Evolutionary conservation across 53 echinoderm and acorn worm genomes (phyloP).

Genomic region (Patiria pectinifera): DNA sequence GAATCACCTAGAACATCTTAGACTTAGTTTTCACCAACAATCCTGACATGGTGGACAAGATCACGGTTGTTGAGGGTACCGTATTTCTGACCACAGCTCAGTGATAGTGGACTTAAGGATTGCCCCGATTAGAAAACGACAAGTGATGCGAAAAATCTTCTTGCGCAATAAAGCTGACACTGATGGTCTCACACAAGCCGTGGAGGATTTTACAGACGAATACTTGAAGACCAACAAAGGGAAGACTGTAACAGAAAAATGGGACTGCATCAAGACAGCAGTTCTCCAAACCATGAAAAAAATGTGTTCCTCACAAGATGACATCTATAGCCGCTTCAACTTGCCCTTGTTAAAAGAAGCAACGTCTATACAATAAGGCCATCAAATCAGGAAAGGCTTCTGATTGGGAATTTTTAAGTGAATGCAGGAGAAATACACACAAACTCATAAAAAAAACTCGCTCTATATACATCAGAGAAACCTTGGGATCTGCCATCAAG

Average conservation of each 20-base stretch:
- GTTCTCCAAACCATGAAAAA: slow-evolving; percentile 25
- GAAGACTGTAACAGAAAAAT: slow-evolving; percentile 40
- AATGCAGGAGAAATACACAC: slow-evolving; percentile 3
- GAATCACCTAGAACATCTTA: slow-evolving; percentile 28
- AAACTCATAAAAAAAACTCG: slow-evolving; percentile 30
- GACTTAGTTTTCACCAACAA: slow-evolving; percentile 62
- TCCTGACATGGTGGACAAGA: slow-evolving; percentile 38
- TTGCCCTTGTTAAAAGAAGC: slow-evolving; percentile 57
- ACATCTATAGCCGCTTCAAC: slow-evolving; percentile 37
- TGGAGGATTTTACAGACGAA: slow-evolving; percentile 20
- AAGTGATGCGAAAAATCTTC: slow-evolving; percentile 39
- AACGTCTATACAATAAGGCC: slow-evolving; percentile 44
- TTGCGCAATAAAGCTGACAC: slow-evolving; percentile 54
- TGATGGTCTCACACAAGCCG: neutral
- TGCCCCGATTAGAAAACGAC: slow-evolving; percentile 37
- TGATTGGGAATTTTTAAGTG: slow-evolving; percentile 37
- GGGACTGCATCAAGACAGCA: slow-evolving; percentile 29
- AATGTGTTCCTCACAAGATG: slow-evolving; percentile 45
- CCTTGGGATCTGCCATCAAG: slow-evolving; percentile 28
- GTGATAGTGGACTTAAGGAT: slow-evolving; percentile 33
- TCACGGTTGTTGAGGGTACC: neutral
- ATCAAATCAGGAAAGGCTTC: slow-evolving; percentile 16
- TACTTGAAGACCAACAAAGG: slow-evolving; percentile 19
- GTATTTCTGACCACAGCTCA: slow-evolving; percentile 45
- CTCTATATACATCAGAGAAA: slow-evolving; percentile 21